A percentile compares a stretch with the other conserved stretches of the same genome.
These are phyloP conservation scores for Sitophilus oryzae DNA, from an alignment of 1,140 invertebrate genomes.

Conservation along the genomic window DNA sequence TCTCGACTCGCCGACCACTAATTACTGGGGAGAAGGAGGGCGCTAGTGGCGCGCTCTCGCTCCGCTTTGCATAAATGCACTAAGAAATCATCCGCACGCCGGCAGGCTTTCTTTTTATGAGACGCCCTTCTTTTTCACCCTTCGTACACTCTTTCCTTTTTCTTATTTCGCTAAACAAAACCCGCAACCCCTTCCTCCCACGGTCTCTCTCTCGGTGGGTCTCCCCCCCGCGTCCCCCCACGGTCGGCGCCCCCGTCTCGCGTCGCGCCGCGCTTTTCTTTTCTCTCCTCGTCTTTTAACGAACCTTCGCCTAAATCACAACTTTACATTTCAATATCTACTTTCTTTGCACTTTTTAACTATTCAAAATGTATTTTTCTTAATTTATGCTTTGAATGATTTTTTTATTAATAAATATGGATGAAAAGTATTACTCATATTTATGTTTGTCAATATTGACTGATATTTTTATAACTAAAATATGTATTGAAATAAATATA, in stretches of 20 bases:
- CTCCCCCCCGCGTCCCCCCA: constrained; percentile 8
- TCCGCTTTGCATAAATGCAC: constrained; percentile 44
- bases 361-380: no score
- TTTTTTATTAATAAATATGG: no score
- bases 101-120: constrained; percentile 26
- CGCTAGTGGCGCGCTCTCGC: constrained; percentile 28
- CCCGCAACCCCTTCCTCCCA: constrained; percentile 28
- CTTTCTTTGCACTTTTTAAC: no score
- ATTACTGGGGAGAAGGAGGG: constrained; percentile 40
- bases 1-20: constrained; percentile 40
- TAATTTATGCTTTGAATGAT: no score
- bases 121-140: constrained; percentile 34
- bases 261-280: not conserved
- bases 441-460: no score
- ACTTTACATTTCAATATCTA: constrained; percentile 25
- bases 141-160: constrained; percentile 35
- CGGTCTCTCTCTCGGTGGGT: constrained; percentile 7
- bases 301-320: constrained; percentile 27
- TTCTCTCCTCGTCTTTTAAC: constrained; percentile 15
- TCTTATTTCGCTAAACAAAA: constrained; percentile 35
- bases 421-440: no score
- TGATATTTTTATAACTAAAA: no score
- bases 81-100: constrained; percentile 40
- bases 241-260: not conserved
- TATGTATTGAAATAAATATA: no score